Evolutionary conservation across 2,888 invertebrate species (phyloP).

Genomic region (Troglohyphantes excavatus): DNA sequence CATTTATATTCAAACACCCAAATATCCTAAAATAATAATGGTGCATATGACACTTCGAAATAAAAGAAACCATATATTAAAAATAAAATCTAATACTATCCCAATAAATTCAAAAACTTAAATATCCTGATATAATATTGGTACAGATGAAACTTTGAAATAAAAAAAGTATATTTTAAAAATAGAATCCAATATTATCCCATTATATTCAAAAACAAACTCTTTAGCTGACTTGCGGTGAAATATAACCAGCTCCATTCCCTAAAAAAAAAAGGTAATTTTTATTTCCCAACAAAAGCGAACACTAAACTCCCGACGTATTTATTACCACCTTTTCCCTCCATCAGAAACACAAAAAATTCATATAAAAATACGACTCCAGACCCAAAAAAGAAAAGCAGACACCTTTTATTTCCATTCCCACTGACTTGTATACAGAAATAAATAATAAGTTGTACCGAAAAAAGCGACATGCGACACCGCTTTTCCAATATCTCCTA

Average conservation of each 20-base stretch:
- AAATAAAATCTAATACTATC: too few species aligned
- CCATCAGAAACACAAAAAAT: constrained; percentile 6
- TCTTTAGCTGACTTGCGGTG: background rate
- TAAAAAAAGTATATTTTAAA: too few species aligned
- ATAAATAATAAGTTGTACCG: constrained; percentile 73
- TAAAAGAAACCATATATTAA: too few species aligned
- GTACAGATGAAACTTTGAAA: too few species aligned
- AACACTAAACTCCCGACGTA: constrained; percentile 31
- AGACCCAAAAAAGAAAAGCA: constrained; percentile 3
- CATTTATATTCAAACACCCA: too few species aligned
- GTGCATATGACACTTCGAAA: too few species aligned
- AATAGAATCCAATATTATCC: background rate
- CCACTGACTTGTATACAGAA: constrained; percentile 43
- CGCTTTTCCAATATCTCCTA: constrained; percentile 76
- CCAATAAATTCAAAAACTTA: too few species aligned
- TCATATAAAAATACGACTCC: background rate
- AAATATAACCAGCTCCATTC: background rate
- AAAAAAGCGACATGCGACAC: constrained; percentile 71
- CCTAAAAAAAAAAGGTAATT: constrained; percentile 49
- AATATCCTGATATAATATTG: too few species aligned
- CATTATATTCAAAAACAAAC: background rate
- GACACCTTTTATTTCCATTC: constrained; percentile 49
- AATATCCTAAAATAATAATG: too few species aligned
- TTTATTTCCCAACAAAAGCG: constrained; percentile 22
- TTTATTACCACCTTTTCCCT: constrained; percentile 34